Evolutionary conservation across 2,888 invertebrate species (phyloP), one percentile per base, ranked within the genome.

Genomic region (Melanostoma scalare): DNA sequence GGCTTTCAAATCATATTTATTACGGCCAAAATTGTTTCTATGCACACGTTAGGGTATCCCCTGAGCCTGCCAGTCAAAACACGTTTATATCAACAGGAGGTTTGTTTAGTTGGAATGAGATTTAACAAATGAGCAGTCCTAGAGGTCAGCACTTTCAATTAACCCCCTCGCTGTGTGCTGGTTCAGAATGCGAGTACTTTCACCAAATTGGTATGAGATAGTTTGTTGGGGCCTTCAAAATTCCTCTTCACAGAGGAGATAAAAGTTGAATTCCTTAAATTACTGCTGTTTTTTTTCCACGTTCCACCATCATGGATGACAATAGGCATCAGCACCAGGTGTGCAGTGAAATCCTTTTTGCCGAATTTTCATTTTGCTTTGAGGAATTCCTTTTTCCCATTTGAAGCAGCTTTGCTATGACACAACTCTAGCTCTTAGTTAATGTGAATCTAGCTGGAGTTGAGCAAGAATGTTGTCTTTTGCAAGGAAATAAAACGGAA

Each of bases 401-500:
- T 44, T 50, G 33, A 8, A 6, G 30, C 46, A 60, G 36, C 20
- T 46, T 53, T 48, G 69, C 35, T 63, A 36, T 68, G 58, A 68
- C 72, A 67, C 44, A 61, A 46, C 56, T 53, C 69, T 9, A 42
- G 56, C 44, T 76, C 50, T 75, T 81, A 76, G 75, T 58, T 65
- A 48, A 74, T 73, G 53, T 74, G 58, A 55, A 65, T 61, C 55
- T 20, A 35, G 48, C 38, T 50, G 53, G 74, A 52, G 78, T 53
- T 71, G 76, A 36, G 50, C 58, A 2, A 8, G 56, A 61, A 63
- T 40, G 55, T 33, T 69, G 68, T 55, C 9, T 44, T 53, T 60
- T 61, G 31, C 36, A 20, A n/a, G 48, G 58, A 76, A 76, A 72
- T 53, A 80, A 85, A 80, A 67, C 89, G 85, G 89, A 89, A 89